These are phyloP conservation scores for Hydrotaea cyrtoneurina DNA, from an alignment of 2,888 invertebrate genomes.

Conservation along the genomic window DNA sequence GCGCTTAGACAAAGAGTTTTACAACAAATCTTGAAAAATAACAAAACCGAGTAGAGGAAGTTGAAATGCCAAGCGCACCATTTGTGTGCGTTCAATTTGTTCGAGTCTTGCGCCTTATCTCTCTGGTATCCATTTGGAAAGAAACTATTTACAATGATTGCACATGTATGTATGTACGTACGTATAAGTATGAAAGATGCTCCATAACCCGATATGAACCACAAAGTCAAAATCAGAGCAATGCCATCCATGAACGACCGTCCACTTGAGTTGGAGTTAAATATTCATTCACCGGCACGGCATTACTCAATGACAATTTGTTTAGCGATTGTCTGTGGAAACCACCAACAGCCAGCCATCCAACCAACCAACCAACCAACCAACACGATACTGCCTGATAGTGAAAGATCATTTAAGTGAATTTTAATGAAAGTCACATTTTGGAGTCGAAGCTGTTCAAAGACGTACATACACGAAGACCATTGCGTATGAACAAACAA, in stretches of 20 bases:
- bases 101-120: constrained; percentile 1
- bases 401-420: constrained; percentile 44
- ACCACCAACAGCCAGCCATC: constrained; percentile 28
- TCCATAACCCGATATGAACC: not conserved
- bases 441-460: not conserved
- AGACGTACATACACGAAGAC: not conserved
- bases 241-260: constrained; percentile 24
- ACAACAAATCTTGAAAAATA: constrained; percentile 9
- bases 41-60: constrained; percentile 36
- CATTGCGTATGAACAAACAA: not conserved
- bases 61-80: constrained; percentile 36
- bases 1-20: constrained; percentile 39
- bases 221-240: constrained; percentile 27
- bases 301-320: constrained; percentile 37
- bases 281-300: constrained; percentile 38
- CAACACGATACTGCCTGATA: not conserved
- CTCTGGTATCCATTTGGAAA: not conserved
- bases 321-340: constrained; percentile 38
- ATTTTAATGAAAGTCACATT: constrained; percentile 30
- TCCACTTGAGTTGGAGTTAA: constrained; percentile 52
- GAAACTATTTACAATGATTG: constrained; percentile 41
- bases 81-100: constrained; percentile 41
- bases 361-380: not conserved
- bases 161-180: constrained; percentile 6
- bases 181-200: not conserved